Base-by-base conservation (phyloP, 2,888 invertebrate species). In the Xanthia icteritia region DNA sequence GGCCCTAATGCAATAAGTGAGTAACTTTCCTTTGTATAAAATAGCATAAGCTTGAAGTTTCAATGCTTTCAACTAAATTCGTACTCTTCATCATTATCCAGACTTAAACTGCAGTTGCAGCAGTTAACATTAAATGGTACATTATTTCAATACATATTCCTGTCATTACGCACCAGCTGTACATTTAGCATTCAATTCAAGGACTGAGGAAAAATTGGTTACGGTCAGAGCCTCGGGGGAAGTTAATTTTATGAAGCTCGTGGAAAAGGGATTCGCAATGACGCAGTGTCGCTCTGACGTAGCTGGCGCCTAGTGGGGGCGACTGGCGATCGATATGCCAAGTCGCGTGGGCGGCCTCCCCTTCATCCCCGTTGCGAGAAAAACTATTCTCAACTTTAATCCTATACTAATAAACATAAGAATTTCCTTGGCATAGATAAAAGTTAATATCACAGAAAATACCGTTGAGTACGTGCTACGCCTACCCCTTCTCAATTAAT, bases 281-380 rank as follows among this genome's bases (percentile, higher is more conserved):
- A 95, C 95, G 96, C 95, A 96, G 92, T 91, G 78, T 84, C 79
- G 89, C 88, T 90, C 88, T 94, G 95, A 94, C 94, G 95, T 94
- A 90, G 92, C 86, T 89, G 94, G 94, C 94, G 94, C 93, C 94
- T 86, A 65, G 90, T 84, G 90, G 91, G 89, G 90, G 89, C 94
- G 95, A 95, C 95, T 94, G 93, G 88, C 94, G 95, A 96, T 96
- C 96, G 93, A 96, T 96, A 95, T 84, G 66, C 87, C 86, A 83
- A 86, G 86, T 90, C 91, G 93, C 92, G 95, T 94, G 92, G 95
- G 95, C 91, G 94, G 89, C 91, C 91, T 92, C 93, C 92, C 92
- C 91, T 90, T 89, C 89, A 89, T 90, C 90, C 91, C 86, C 87
- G 83, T 84, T 79, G 73, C 79, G 81, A 86, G 80, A 89, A 87